phyloP scores from a whole-genome alignment of 2,888 invertebrate species.

The Gisinianus flammeolus region DNA sequence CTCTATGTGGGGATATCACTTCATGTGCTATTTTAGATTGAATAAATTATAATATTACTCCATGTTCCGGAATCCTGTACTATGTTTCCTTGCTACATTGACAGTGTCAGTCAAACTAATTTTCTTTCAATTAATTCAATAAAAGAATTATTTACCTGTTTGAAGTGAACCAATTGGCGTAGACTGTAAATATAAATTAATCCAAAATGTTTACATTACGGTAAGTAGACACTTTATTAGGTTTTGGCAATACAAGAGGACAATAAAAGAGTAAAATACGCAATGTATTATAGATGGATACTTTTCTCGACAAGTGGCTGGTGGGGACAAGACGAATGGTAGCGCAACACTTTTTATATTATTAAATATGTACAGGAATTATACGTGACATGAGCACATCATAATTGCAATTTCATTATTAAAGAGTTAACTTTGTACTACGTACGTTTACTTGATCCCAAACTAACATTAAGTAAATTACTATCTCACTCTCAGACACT shows the following conservation, averaged over 20 bases:
- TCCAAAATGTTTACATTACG: neutral
- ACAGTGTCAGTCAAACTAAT: too few species aligned
- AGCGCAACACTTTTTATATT: neutral
- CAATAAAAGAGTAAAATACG: neutral
- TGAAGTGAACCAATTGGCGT: slow-evolving; percentile 91
- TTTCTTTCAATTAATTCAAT: too few species aligned
- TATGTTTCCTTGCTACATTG: too few species aligned
- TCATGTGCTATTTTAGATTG: too few species aligned
- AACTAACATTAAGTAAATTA: too few species aligned
- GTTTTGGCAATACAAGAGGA: neutral
- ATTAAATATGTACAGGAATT: neutral
- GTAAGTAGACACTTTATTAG: neutral
- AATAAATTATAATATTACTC: too few species aligned
- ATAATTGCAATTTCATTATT: too few species aligned
- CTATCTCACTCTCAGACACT: too few species aligned
- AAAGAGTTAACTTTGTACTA: too few species aligned
- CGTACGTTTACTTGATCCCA: too few species aligned
- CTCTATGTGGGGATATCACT: slow-evolving; percentile 87
- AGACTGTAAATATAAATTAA: slow-evolving; percentile 70
- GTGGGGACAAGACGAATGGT: neutral
- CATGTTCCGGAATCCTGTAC: too few species aligned
- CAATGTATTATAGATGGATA: neutral
- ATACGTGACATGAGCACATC: neutral
- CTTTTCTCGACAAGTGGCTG: neutral
- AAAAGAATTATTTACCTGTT: too few species aligned